Base-by-base conservation (phyloP, 2,797 vertebrate species). In the Poecilia velifera region DNA sequence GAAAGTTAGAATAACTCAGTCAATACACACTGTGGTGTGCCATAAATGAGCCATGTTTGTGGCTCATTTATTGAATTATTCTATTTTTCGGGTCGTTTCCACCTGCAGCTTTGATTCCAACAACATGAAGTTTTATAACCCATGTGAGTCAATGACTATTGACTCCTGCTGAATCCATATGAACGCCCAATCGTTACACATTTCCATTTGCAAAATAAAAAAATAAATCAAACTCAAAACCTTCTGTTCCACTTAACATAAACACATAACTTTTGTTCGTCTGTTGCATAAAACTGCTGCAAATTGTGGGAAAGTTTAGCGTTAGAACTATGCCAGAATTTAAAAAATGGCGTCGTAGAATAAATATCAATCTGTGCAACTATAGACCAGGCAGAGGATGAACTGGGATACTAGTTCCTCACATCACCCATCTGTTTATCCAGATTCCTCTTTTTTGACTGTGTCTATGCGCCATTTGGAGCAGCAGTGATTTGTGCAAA, bases 401-500 rank as follows among this genome's bases (percentile, higher is more conserved):
- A 71, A 89, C 87, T 45, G 79, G 78, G 80, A 86, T 84, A 87
- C 90, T 87, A 90, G 91, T 86, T 89, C 88, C 90, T 93, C 93
- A 87, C 85, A 91, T 92, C 86, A 75, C 79, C 77, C 74, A 36
- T 84, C 82, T 72, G 57, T 87, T 86, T 90, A 87, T 91, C 83
- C 86, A 76, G 71, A 81, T 87, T 82, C 86, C 81, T 88, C 79
- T 72, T 71, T 53, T 87, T 88, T 22, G 43, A 90, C 87, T 87
- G 87, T 86, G 76, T 89, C 90, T 89, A 92, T 88, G 87, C 89
- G 49, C 89, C 89, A 92, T 93, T 93, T 92, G 87, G 85, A 90
- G 87, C 88, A 85, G 90, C 91, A 91, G 85, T 79, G 84, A 90
- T 92, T 94, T 94, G 87, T 85, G 85, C 86, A 91, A 93, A 94